phyloP scores from a whole-genome alignment of 2,797 vertebrate species.

The Mormyrus hasselquistii region DNA sequence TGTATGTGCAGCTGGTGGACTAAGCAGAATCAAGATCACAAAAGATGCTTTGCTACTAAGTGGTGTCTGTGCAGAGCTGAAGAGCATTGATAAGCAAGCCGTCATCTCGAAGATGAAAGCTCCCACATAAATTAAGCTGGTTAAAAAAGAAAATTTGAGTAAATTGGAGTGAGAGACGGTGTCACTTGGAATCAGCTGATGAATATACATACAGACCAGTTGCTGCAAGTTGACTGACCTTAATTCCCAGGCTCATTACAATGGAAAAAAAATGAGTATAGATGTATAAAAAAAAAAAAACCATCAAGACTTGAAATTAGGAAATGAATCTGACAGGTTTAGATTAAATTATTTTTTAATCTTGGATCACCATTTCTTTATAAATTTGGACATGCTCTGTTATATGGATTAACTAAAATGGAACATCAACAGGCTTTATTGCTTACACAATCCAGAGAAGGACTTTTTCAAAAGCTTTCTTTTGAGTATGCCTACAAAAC shows the following conservation, averaged over 20 bases:
- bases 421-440: not conserved
- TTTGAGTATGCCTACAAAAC: not conserved
- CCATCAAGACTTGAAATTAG: not conserved
- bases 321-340: not conserved
- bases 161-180: not conserved
- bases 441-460: not conserved
- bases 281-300: not conserved
- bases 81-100: not conserved
- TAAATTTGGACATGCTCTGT: not conserved
- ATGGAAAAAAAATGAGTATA: not conserved
- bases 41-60: not conserved
- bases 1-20: not conserved
- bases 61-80: not conserved
- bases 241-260: not conserved
- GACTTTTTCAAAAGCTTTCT: not conserved
- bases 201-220: not conserved
- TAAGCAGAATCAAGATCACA: not conserved
- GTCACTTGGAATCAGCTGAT: not conserved
- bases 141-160: not conserved
- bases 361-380: not conserved
- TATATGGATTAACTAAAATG: not conserved
- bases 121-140: not conserved
- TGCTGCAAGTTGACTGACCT: not conserved
- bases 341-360: not conserved
- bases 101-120: not conserved